Evolutionary conservation across 2,888 invertebrate genomes (phyloP).

Genomic region (Pristionchus mayeri): DNA sequence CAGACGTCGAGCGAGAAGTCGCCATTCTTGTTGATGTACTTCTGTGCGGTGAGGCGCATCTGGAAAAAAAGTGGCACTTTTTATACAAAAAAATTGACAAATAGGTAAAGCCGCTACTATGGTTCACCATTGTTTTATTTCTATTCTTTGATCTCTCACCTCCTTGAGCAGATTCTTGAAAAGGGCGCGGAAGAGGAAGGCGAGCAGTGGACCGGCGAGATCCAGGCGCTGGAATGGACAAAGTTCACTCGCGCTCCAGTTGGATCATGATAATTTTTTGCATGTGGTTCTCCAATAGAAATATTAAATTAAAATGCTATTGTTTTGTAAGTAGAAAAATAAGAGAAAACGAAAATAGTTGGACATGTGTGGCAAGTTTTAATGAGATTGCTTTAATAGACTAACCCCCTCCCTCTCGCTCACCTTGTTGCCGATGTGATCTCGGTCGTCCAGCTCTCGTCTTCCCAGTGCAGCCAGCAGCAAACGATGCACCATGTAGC

Average conservation of each 20-base stretch:
- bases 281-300: background rate
- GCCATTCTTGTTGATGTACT: slow-evolving; percentile 98
- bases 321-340: no score
- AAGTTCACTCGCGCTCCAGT: no score
- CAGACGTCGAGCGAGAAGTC: slow-evolving; percentile 94
- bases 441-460: slow-evolving; percentile 97
- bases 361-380: no score
- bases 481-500: slow-evolving; percentile 98
- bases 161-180: slow-evolving; percentile 76
- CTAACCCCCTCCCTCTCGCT: background rate
- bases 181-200: slow-evolving; percentile 93
- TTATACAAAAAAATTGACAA: no score
- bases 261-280: background rate
- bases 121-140: no score
- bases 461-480: slow-evolving; percentile 93
- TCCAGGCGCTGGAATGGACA: slow-evolving; percentile 88
- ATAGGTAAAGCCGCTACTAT: no score
- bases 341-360: no score
- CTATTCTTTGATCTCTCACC: slow-evolving; percentile 53
- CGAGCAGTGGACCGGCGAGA: slow-evolving; percentile 94
- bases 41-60: slow-evolving; percentile 97
- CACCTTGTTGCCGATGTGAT: slow-evolving; percentile 91
- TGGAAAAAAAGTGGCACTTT: slow-evolving; percentile 81
- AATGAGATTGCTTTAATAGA: no score
- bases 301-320: background rate